Evolutionary conservation across 2,888 invertebrate genomes (phyloP).

Genomic region (Leptura quadrifasciata): DNA sequence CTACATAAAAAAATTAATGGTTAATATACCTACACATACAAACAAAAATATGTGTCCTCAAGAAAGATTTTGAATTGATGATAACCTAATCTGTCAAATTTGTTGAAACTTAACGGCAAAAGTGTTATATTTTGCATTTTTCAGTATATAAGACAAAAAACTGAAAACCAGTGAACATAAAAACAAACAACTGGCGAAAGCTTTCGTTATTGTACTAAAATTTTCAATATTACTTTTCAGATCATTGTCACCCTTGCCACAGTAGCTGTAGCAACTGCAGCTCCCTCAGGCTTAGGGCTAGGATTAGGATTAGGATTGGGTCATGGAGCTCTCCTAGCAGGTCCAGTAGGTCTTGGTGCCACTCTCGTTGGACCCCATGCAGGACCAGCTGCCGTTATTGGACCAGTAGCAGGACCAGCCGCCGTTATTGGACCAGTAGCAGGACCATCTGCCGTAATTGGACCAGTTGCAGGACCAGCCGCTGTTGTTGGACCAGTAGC

Average conservation of each 20-base stretch:
- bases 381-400: conserved; percentile 2
- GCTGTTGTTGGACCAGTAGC: conserved; percentile 30
- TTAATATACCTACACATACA: too few relatives aligned
- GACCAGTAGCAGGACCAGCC: neutral
- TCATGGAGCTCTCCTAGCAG: conserved; percentile 25
- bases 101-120: too few relatives aligned
- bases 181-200: too few relatives aligned
- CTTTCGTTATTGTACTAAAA: too few relatives aligned
- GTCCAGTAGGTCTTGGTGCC: conserved; percentile 22
- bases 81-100: too few relatives aligned
- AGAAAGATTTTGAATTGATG: too few relatives aligned
- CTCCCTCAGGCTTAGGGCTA: conserved; percentile 6
- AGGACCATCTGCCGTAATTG: conserved; percentile 11
- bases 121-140: too few relatives aligned
- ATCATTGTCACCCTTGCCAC: conserved; percentile 33
- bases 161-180: too few relatives aligned
- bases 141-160: too few relatives aligned
- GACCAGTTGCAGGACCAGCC: conserved; percentile 14
- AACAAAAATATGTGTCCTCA: too few relatives aligned
- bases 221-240: neutral
- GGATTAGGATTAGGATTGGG: conserved; percentile 20
- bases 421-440: conserved; percentile 13
- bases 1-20: too few relatives aligned
- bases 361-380: conserved; percentile 12
- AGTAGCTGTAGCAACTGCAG: conserved; percentile 25